Base-by-base conservation (phyloP, 1,140 invertebrate species). In the Danaus melanippus region DNA sequence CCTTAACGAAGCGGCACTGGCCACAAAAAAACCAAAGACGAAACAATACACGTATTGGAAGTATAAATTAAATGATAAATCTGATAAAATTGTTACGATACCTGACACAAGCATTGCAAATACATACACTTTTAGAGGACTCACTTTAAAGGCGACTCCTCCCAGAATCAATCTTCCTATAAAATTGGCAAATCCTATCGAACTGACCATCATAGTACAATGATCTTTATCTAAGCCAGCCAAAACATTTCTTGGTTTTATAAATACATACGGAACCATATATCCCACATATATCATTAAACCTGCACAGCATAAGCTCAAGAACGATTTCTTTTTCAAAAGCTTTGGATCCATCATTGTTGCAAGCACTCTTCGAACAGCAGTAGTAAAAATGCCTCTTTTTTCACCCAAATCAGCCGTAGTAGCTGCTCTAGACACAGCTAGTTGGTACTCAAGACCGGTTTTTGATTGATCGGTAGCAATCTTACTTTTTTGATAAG, bases 401-500 rank as follows among this genome's bases (percentile, higher is more conserved):
- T 58, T 56, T 69, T 86, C 80, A n/a, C 58, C 52, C 51, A 86
- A 67, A 58, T 86, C 83, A n/a, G 61, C 69, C 11, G 72, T 64
- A 11, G 80, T 76, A n/a, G 72, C 73, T 8, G 83, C 79, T 53
- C 83, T 65, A 10, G 83, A 77, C 43, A 86, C 83, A 12, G 80
- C 79, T 54, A 86, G 63, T 49, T 83, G 83, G 66, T 86, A 86
- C 66, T 86, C 83, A n/a, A 86, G 62, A 15, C 83, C 83, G 12
- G 83, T 81, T 73, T 78, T 79, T 8, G 17, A 59, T 54, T 71
- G 68, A 8, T 46, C 54, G 43, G 65, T 69, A 45, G 73, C 66
- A 43, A 77, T 53, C 51, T 62, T 67, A 70, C 78, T 83, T 67
- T 94, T 94, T 60, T 91, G 90, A 71, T 95, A 96, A 65, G 92